phyloP scores from a whole-genome alignment of 2,797 vertebrate genomes.

The Scyliorhinus canicula region DNA sequence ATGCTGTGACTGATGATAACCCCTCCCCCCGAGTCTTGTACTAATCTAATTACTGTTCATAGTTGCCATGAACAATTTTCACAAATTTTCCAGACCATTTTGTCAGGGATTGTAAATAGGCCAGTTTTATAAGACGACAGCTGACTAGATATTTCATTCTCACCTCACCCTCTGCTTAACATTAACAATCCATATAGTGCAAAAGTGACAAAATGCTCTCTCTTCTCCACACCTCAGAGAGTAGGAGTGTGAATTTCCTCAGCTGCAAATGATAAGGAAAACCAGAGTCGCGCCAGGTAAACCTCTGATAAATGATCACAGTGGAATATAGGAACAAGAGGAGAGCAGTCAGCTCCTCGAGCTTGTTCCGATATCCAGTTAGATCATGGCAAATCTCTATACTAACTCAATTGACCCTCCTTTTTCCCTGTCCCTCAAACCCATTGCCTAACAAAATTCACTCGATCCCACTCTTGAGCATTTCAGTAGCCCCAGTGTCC shows the following conservation, averaged over 20 bases:
- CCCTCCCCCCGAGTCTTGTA: conserved; percentile 42
- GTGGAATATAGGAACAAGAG: not conserved
- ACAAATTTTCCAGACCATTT: conserved; percentile 42
- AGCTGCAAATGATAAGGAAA: not conserved
- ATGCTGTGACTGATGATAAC: not conserved
- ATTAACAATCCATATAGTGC: not conserved
- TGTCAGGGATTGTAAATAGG: not conserved
- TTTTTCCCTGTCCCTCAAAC: not conserved
- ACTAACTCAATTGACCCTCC: not conserved
- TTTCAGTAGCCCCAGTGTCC: too few relatives aligned
- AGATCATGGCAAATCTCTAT: not conserved
- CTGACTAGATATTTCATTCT: not conserved
- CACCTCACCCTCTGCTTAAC: not conserved
- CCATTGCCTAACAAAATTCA: not conserved
- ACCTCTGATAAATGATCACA: not conserved
- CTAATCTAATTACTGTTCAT: conserved; percentile 41
- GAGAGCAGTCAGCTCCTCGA: not conserved
- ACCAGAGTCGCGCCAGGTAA: not conserved
- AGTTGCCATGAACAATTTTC: conserved; percentile 46
- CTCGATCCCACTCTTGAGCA: too few relatives aligned
- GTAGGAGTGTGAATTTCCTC: not conserved
- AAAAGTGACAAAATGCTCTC: not conserved
- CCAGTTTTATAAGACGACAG: not conserved
- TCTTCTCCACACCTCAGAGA: too few relatives aligned
- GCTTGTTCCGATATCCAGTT: not conserved